Evolutionary conservation across 2,888 invertebrate genomes (phyloP), one percentile per base, ranked within the genome.

Genomic region (Drosophila formosana): DNA sequence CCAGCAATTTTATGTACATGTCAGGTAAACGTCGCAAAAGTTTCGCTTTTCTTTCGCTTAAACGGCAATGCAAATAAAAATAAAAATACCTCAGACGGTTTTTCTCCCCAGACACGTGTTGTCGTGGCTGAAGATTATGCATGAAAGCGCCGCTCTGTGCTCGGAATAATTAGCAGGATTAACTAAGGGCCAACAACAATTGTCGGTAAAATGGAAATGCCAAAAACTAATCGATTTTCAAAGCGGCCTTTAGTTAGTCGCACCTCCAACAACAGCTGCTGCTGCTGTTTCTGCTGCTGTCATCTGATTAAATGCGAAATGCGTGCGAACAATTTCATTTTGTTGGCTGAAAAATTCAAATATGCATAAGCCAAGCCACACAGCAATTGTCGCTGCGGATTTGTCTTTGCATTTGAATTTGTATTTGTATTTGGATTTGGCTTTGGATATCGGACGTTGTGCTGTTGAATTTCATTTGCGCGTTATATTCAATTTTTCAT

Each of bases 401-500:
- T 72, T 77, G 60, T 57, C 23, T 56, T 46, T 46, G 56, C 25
- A 13, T 68, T 74, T 74, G 56, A 26, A 41, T 68, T 74, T 74
- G 56, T 56, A 26, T 45, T 55, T 55, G 57, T 8, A 26, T 46
- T 34, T 32, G 57, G 7, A n/a, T 46, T 26, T 9, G 37, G 47
- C 37, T 53, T 75, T 30, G 66, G 32, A 7, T 32, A 18, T 18
- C 18, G 18, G 6, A 60, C 49, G 63, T 68, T 11, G 34, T 64
- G 67, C 50, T 78, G 74, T 66, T 66, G 70, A 82, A 85, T 88
- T 88, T 82, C 77, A 88, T 85, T 88, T 88, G 74, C 71, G 52
- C 86, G 85, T 88, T 82, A 85, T 70, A 82, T 77, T 82, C 80
- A 82, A 82, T 82, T 88, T 82, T 82, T 88, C 79, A 67, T 58